phyloP scores from a whole-genome alignment of 2,113 vertebrate genomes.

The Rousettus leschenaultii region DNA sequence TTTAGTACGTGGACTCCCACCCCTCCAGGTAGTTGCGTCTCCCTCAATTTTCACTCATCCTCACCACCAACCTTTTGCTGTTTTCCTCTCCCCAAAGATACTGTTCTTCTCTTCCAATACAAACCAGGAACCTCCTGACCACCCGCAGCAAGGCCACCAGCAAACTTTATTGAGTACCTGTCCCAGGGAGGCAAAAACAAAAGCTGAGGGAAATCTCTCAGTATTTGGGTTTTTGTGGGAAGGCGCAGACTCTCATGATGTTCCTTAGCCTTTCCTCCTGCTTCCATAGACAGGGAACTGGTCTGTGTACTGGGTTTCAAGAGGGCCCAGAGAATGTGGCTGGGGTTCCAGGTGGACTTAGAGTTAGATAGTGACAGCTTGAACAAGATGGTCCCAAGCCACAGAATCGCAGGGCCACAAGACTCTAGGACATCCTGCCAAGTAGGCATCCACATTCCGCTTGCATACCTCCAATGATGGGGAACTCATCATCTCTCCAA shows the following conservation, averaged over 20 bases:
- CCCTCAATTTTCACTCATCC: not conserved
- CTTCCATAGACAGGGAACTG: not conserved
- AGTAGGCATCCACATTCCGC: not conserved
- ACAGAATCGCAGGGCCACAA: not conserved
- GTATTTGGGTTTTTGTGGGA: not conserved
- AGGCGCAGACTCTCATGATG: not conserved
- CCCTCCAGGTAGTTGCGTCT: not conserved
- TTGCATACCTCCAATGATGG: not conserved
- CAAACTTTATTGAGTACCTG: not conserved
- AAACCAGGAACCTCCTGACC: not conserved
- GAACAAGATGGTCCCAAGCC: not conserved
- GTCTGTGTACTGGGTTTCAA: not conserved
- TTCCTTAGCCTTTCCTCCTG: not conserved
- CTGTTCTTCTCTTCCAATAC: not conserved
- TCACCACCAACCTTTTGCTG: not conserved
- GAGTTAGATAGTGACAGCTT: not conserved
- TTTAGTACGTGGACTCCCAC: not conserved
- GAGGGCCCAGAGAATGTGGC: not conserved
- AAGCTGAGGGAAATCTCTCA: not conserved
- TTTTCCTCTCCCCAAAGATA: not conserved
- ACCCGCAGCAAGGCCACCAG: not conserved
- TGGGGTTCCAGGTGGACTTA: not conserved
- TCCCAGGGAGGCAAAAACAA: not conserved
- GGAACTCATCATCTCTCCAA: not conserved
- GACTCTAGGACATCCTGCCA: not conserved